A percentile compares a stretch with the other conserved stretches of the same genome.
These are phyloP conservation scores for Alosa alosa DNA, from an alignment of 2,113 vertebrate genomes.

Conservation along the genomic window DNA sequence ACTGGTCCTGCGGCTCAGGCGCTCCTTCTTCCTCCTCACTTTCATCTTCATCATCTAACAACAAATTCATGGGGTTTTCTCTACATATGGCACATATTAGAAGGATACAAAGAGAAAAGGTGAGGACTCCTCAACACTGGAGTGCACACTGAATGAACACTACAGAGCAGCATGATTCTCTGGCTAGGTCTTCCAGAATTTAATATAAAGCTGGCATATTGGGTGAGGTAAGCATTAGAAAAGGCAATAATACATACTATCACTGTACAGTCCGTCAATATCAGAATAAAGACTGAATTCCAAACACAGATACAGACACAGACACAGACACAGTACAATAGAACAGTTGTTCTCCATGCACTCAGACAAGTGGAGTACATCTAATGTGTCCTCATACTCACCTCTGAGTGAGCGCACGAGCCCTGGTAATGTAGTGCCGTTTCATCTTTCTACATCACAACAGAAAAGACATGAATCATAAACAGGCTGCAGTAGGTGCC, in stretches of 20 bases:
- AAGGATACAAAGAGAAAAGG: neutral
- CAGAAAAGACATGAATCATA: neutral
- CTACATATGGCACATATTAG: neutral
- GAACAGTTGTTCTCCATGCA: neutral
- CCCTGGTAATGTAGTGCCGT: constrained; percentile 41
- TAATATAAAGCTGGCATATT: neutral
- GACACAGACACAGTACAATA: neutral
- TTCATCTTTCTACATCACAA: constrained; percentile 12
- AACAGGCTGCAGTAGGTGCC: neutral
- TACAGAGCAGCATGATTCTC: too few species aligned
- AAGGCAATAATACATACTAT: neutral
- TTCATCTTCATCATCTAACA: neutral
- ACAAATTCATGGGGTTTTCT: neutral
- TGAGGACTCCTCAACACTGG: too few species aligned
- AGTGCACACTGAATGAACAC: too few species aligned
- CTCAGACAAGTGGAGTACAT: neutral
- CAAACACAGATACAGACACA: neutral
- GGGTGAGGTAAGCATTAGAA: too few species aligned
- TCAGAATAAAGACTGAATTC: neutral
- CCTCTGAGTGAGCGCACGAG: constrained; percentile 28
- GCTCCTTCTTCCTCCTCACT: neutral
- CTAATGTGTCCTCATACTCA: constrained; percentile 2
- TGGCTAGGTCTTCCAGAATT: neutral
- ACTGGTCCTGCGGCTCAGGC: neutral
- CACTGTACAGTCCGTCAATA: too few species aligned